phyloP scores from a whole-genome alignment of 2,888 invertebrate species.

The Rambutsinella grinnellia region DNA sequence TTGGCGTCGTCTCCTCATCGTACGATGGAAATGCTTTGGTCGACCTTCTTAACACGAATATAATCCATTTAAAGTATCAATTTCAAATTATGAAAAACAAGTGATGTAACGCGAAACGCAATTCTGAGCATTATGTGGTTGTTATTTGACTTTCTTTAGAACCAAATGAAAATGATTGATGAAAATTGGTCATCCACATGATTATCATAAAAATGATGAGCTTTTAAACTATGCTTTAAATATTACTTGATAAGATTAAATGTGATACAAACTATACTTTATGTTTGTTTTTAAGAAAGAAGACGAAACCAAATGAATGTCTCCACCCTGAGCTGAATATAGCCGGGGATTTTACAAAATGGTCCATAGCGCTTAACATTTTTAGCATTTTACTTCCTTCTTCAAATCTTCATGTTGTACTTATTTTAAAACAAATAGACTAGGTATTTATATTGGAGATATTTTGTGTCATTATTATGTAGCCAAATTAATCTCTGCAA shows the following conservation, averaged over 20 bases:
- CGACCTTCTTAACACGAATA: slow-evolving; percentile 11
- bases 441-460: too few relatives aligned
- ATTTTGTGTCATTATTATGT: slow-evolving; percentile 43
- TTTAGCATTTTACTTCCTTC: background rate
- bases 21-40: slow-evolving; percentile 33
- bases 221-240: too few relatives aligned
- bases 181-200: too few relatives aligned
- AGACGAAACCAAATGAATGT: too few relatives aligned
- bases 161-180: too few relatives aligned
- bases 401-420: background rate
- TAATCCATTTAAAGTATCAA: slow-evolving; percentile 29
- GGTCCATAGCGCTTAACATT: background rate
- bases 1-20: slow-evolving; percentile 31
- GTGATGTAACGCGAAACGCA: slow-evolving; percentile 6
- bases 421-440: background rate
- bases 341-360: too few relatives aligned
- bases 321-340: too few relatives aligned
- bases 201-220: too few relatives aligned
- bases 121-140: background rate
- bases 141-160: too few relatives aligned
- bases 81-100: slow-evolving; percentile 26
- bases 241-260: too few relatives aligned
- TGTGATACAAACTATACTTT: too few relatives aligned
- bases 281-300: too few relatives aligned
- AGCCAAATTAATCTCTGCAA: slow-evolving; percentile 51